These are phyloP conservation scores for Octomys mimax DNA, from an alignment of 2,797 vertebrate genomes.

Conservation along the genomic window DNA sequence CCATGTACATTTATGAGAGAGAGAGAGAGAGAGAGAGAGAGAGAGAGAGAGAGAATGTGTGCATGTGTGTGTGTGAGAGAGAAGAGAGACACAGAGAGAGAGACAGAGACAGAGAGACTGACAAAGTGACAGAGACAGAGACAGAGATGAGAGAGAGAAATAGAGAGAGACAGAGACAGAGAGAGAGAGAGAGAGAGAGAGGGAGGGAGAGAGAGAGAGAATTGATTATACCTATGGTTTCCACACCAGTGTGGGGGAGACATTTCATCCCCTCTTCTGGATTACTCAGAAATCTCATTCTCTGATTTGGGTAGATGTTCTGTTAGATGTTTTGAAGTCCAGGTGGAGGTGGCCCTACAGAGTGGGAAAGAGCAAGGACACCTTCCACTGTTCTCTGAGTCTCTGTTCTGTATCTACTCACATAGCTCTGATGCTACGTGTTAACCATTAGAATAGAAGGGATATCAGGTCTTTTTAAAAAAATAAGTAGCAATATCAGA, in stretches of 20 bases:
- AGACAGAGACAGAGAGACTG: not conserved
- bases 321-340: not conserved
- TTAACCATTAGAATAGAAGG: not conserved
- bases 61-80: not conserved
- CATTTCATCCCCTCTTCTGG: not conserved
- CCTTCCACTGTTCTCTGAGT: not conserved
- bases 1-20: not conserved
- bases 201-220: not conserved
- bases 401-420: not conserved
- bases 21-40: not conserved
- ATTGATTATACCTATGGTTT: not conserved
- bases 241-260: accelerated
- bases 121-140: too few relatives aligned
- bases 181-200: too few relatives aligned
- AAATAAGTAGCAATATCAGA: not conserved
- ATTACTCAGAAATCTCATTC: not conserved
- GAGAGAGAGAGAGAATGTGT: too few relatives aligned
- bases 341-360: not conserved
- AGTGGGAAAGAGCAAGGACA: not conserved
- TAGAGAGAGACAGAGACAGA: too few relatives aligned
- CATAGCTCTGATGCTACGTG: not conserved
- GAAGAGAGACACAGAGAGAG: not conserved
- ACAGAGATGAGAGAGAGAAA: too few relatives aligned
- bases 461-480: not conserved
- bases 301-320: not conserved